Evolutionary conservation across 1,140 invertebrate genomes (phyloP).

Genomic region (Coenobita brevimanus): DNA sequence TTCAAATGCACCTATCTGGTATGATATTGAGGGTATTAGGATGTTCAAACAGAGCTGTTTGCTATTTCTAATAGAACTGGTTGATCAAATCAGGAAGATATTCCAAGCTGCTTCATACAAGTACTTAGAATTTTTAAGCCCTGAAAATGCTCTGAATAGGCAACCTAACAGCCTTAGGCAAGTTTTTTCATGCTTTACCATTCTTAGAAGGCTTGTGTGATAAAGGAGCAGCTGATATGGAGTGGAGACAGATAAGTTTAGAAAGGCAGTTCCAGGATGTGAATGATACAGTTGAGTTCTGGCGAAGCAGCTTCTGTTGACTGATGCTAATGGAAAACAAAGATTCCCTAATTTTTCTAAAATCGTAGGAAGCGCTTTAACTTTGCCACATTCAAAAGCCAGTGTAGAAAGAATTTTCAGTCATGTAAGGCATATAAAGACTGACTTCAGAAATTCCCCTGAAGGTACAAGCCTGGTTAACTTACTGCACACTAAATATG

Average conservation of each 20-base stretch:
- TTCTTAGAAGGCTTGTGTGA: slow-evolving; percentile 15
- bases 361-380: not conserved
- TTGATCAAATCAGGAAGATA: not conserved
- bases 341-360: slow-evolving; percentile 17
- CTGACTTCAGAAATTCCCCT: slow-evolving; percentile 6
- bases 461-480: too few relatives aligned
- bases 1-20: not conserved
- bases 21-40: slow-evolving; percentile 29
- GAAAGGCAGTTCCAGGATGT: not conserved
- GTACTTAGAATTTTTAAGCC: slow-evolving; percentile 1
- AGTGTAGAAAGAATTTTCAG: slow-evolving; percentile 1
- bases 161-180: not conserved
- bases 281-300: slow-evolving; percentile 30
- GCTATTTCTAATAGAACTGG: slow-evolving; percentile 12
- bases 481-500: too few relatives aligned
- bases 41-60: slow-evolving; percentile 16
- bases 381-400: not conserved
- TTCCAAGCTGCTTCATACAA: not conserved
- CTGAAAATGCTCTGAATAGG: not conserved
- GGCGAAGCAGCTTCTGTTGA: slow-evolving; percentile 9
- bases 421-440: not conserved
- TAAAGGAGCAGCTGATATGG: slow-evolving; percentile 11
- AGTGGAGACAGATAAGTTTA: slow-evolving; percentile 13
- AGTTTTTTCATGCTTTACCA: not conserved
- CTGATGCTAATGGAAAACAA: not conserved